Percentiles rank a stretch among this genome's conserved stretches.
Conservation (phyloP, 2,113 vertebrate species). For the Antechinus flavipes region DNA sequence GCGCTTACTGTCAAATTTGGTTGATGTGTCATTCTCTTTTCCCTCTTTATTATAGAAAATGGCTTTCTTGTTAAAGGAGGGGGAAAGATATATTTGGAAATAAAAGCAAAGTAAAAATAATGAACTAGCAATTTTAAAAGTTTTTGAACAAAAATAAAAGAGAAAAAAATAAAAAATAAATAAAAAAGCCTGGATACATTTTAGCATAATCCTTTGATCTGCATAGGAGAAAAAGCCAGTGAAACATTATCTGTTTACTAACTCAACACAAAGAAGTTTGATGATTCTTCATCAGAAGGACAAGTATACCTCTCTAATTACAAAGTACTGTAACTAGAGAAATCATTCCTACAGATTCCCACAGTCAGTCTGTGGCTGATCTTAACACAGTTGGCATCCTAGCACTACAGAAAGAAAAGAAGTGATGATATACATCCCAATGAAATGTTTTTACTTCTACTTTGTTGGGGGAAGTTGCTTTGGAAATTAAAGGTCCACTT, state of each 20-base stretch:
- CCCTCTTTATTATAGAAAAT: no score
- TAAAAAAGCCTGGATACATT: background rate
- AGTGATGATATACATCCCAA: background rate
- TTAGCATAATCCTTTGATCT: background rate
- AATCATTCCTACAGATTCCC: background rate
- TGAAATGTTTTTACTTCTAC: background rate
- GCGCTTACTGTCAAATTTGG: background rate
- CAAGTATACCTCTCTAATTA: background rate
- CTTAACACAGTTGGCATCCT: background rate
- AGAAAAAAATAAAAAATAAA: background rate
- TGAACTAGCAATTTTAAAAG: no score
- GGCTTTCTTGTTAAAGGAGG: no score
- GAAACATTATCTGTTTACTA: background rate
- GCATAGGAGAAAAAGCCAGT: background rate
- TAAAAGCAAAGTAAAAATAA: no score
- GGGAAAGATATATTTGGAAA: no score
- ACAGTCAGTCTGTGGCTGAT: background rate
- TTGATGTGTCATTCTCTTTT: no score
- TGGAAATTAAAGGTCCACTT: background rate
- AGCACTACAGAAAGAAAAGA: background rate
- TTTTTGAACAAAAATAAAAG: background rate
- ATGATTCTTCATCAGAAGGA: background rate
- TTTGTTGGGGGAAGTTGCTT: background rate
- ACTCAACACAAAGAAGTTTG: background rate
- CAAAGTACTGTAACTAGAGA: background rate